Evolutionary conservation across 2,113 vertebrate species (phyloP).

Genomic region (Poeciliopsis retropinna): DNA sequence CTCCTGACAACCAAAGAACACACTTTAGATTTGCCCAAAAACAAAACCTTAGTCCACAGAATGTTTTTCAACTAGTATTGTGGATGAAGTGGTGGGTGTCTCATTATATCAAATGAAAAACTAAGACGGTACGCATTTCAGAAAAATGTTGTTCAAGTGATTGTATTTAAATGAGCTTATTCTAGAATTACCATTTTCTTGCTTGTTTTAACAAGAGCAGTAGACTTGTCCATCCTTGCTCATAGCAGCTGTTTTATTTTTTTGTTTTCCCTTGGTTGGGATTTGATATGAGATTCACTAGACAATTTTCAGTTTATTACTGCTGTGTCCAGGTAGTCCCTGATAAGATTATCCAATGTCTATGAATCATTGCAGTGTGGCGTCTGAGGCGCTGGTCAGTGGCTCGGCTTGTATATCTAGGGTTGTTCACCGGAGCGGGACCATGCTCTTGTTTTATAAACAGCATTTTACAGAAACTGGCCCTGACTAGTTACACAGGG

Average conservation of each 20-base stretch:
- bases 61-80: too few species aligned
- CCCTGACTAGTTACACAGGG: constrained; percentile 36
- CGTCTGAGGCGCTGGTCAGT: constrained; percentile 51
- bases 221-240: constrained; percentile 19
- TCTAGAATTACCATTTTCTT: constrained; percentile 61
- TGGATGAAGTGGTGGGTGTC: background rate
- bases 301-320: constrained; percentile 80
- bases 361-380: constrained; percentile 67
- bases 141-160: background rate
- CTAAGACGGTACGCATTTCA: background rate
- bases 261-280: constrained; percentile 63
- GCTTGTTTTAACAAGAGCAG: constrained; percentile 22
- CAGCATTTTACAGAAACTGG: constrained; percentile 32
- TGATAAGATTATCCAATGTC: constrained; percentile 77
- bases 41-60: too few species aligned
- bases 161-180: constrained; percentile 46
- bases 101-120: background rate
- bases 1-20: too few species aligned
- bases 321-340: constrained; percentile 74
- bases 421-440: constrained; percentile 27
- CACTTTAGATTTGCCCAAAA: too few species aligned
- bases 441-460: constrained; percentile 32
- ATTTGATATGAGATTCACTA: constrained; percentile 71
- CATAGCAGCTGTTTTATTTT: constrained; percentile 38
- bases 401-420: constrained; percentile 10